Conservation (phyloP, 2,113 vertebrate genomes). For the Ictalurus furcatus region DNA sequence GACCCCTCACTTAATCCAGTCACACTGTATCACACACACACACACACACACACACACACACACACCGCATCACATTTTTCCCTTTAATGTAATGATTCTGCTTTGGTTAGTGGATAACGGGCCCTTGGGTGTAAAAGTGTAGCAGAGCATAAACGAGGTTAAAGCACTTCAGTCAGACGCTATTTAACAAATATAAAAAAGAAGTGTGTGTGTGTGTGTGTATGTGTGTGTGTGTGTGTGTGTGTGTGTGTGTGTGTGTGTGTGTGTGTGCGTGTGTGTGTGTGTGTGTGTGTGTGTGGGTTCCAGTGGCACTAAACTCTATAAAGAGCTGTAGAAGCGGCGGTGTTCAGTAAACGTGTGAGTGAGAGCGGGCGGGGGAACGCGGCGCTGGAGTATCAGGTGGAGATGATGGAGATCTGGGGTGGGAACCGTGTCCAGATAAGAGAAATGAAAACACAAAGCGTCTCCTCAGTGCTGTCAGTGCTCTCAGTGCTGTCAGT, state of each 20-base stretch:
- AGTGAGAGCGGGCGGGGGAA: conserved; percentile 2
- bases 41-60: not conserved
- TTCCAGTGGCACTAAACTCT: not conserved
- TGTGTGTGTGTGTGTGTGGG: not conserved
- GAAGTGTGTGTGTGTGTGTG: not conserved
- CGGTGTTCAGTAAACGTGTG: not conserved
- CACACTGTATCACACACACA: not conserved
- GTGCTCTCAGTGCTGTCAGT: not conserved
- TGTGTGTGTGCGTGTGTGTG: not conserved
- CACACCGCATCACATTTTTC: not conserved
- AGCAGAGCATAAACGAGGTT: not conserved
- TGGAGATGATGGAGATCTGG: conserved; percentile 2
- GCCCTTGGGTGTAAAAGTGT: not conserved
- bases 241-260: not conserved
- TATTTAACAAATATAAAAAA: not conserved
- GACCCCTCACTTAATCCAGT: not conserved
- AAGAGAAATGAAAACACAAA: not conserved
- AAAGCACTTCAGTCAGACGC: not conserved
- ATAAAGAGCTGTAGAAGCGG: not conserved
- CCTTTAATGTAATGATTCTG: not conserved
- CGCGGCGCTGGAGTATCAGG: not conserved
- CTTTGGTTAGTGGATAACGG: not conserved
- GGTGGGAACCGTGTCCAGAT: conserved; percentile 3
- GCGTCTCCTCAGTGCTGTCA: conserved; percentile 36
- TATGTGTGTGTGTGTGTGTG: not conserved